phyloP scores from a whole-genome alignment of 1,140 invertebrate genomes.

The Anastrepha obliqua region DNA sequence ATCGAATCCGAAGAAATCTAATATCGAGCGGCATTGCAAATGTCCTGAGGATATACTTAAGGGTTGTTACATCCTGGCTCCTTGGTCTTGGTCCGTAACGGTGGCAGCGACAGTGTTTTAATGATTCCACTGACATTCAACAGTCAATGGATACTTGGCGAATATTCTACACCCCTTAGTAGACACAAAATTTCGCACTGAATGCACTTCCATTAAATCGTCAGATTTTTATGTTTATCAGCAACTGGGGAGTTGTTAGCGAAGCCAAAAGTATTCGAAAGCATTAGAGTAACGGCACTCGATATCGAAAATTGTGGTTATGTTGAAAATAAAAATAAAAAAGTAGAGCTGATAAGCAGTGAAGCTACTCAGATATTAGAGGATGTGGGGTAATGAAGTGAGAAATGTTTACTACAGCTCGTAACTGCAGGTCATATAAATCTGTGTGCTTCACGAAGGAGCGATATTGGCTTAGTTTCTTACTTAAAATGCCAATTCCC shows the following conservation, averaged over 20 bases:
- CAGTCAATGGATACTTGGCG: slow-evolving; percentile 17
- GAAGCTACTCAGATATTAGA: background rate
- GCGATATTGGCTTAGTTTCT: slow-evolving; percentile 28
- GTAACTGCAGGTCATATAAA: slow-evolving; percentile 22
- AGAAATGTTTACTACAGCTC: background rate
- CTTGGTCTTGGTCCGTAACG: background rate
- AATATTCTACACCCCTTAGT: background rate
- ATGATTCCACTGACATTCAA: slow-evolving; percentile 37
- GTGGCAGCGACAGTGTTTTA: slow-evolving; percentile 8
- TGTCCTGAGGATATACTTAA: slow-evolving; percentile 11
- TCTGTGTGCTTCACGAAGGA: background rate
- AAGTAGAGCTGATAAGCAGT: background rate
- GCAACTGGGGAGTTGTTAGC: slow-evolving; percentile 48
- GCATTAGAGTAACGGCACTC: slow-evolving; percentile 8
- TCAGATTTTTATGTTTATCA: slow-evolving; percentile 50
- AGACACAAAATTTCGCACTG: background rate
- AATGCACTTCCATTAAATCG: slow-evolving; percentile 43
- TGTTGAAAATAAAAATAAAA: slow-evolving; percentile 9
- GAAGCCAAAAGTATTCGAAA: background rate
- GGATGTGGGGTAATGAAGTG: background rate
- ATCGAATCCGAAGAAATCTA: slow-evolving; percentile 2
- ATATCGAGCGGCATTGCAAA: background rate
- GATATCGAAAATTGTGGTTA: slow-evolving; percentile 20
- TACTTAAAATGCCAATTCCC: background rate
- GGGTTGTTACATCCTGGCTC: slow-evolving; percentile 4